Base-by-base conservation (phyloP, 2,797 vertebrate species). In the Rhinoraja longicauda region DNA sequence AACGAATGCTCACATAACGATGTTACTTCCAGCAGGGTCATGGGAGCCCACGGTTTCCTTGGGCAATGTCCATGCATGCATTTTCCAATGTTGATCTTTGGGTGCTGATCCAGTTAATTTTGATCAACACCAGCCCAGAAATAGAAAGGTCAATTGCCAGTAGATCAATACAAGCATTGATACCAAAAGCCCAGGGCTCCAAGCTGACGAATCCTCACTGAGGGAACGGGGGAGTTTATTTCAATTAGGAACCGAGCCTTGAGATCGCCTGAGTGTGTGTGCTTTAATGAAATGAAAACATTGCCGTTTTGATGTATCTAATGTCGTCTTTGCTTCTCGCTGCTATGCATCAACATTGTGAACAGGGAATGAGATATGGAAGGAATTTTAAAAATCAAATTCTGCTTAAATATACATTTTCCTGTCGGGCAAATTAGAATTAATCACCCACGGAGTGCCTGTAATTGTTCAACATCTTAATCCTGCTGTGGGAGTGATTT, bases 401-500 rank as follows among this genome's bases (percentile, higher is more conserved):
- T 88, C 59, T 64, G n/a, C 59, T 67, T 17, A 64, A 88, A 88
- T 59, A 88, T 88, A 19, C 17, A 64, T 88, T 88, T 67, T 67
- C 84, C 67, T 88, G n/a, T 67, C 59, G 64, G 84, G 59, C n/a
- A 88, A 36, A 88, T 88, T 64, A 36, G 17, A 86, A 88, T 88
- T 64, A 88, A 67, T 88, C 84, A 64, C 17, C 4, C 29, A n/a
- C 21, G 67, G 29, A 64, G 15, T 64, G 84, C 6, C 17, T 36
- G 84, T 19, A 88, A 64, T 64, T 67, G 84, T 67, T n/a, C 62
- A 2, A 88, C n/a, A 67, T 88, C n/a, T 88, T 88, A 64, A 84
- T 62, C n/a, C 62, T 67, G 84, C 84, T 67, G 84, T 32, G 62
- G 84, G 36, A 88, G 84, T 67, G n/a, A 88, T 36, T 88, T 88